A percentile compares a stretch with the other conserved stretches of the same genome.
phyloP scores from a whole-genome alignment of 1,140 invertebrate genomes.

The Cydia splendana region DNA sequence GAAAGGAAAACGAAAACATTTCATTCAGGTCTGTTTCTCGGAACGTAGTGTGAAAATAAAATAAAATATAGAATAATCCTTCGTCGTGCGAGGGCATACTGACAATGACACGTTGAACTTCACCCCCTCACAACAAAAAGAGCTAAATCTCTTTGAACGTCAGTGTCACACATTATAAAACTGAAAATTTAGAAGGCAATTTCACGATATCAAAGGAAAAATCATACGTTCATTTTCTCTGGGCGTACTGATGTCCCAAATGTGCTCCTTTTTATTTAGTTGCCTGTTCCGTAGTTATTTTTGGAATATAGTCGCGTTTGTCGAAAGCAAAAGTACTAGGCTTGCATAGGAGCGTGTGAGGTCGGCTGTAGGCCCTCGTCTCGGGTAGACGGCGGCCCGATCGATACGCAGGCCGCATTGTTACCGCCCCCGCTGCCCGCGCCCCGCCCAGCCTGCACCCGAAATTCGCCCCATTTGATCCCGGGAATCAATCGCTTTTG shows the following conservation, averaged over 20 bases:
- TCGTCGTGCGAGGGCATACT: not conserved
- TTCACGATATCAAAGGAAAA: not conserved
- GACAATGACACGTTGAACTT: constrained; percentile 2
- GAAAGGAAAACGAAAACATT: not conserved
- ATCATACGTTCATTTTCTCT: not conserved
- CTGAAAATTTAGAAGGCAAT: not conserved
- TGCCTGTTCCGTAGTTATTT: not conserved
- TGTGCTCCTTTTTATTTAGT: too few relatives aligned
- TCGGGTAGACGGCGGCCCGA: constrained; percentile 56
- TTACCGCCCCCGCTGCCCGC: constrained; percentile 45
- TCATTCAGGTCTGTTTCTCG: not conserved
- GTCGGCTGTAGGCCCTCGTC: constrained; percentile 46
- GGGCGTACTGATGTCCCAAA: too few relatives aligned
- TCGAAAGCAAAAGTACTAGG: constrained; percentile 73
- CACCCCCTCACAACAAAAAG: not conserved
- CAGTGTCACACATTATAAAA: constrained; percentile 10
- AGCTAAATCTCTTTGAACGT: not conserved
- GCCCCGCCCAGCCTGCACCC: constrained; percentile 50
- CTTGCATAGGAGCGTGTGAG: constrained; percentile 57
- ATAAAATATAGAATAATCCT: constrained; percentile 4
- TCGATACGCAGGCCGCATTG: constrained; percentile 75
- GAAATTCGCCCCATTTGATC: constrained; percentile 69
- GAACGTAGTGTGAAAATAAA: not conserved
- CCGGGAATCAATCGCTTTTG: constrained; percentile 70
- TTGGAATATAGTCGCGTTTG: not conserved